Evolutionary conservation across 2,797 vertebrate species (phyloP).

Genomic region (Acanthurus lineatus): DNA sequence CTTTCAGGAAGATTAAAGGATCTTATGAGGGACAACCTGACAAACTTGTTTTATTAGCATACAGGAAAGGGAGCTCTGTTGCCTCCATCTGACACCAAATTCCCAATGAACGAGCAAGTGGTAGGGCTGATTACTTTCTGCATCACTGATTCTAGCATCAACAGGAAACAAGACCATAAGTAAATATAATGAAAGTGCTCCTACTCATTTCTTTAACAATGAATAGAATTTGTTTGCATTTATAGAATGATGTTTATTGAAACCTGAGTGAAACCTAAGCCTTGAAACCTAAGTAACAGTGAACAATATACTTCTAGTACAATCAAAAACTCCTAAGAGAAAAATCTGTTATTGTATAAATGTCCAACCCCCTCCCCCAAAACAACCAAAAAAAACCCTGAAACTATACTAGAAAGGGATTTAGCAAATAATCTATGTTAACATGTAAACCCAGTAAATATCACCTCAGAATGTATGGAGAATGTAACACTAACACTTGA

Average conservation of each 20-base stretch:
- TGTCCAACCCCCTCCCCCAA: no score
- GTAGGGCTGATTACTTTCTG: constrained; percentile 31
- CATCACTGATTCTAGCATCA: constrained; percentile 42
- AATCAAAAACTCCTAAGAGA: background rate
- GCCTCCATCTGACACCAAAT: constrained; percentile 39
- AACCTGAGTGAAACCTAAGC: no score
- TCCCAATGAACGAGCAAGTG: constrained; percentile 21
- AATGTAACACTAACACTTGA: constrained; percentile 7
- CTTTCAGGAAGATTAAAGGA: constrained; percentile 36
- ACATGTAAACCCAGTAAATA: background rate
- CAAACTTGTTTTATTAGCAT: constrained; percentile 47
- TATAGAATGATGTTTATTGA: no score
- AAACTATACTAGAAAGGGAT: background rate
- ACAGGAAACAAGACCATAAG: constrained; percentile 35
- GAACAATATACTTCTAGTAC: background rate
- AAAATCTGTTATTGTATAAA: background rate
- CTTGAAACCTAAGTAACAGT: no score
- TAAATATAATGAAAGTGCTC: background rate
- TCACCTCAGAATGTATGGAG: background rate
- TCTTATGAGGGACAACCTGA: constrained; percentile 46
- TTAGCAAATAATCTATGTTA: background rate
- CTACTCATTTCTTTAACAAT: background rate
- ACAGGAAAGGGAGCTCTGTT: constrained; percentile 11
- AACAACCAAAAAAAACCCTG: background rate
- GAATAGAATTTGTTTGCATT: no score